Percentiles rank a stretch among this genome's conserved stretches.
These are phyloP conservation scores for Graphium colonna DNA, from an alignment of 2,888 invertebrate species.

Conservation along the genomic window DNA sequence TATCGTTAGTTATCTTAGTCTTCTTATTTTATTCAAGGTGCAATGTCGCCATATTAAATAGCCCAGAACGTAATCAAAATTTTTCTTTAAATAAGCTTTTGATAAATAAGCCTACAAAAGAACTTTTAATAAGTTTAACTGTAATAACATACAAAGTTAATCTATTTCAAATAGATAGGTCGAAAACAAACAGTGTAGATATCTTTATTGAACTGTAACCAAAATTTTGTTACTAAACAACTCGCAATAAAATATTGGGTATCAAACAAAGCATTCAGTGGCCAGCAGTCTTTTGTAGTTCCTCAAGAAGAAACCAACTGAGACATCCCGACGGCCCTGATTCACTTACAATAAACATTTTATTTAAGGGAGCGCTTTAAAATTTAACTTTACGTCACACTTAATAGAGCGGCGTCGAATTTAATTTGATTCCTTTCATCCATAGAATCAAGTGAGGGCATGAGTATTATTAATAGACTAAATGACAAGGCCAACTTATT, in stretches of 20 bases:
- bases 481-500: neutral
- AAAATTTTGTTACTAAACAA: no score
- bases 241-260: slow-evolving; percentile 27
- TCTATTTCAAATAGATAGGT: no score
- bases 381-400: slow-evolving; percentile 11
- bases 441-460: neutral
- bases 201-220: no score
- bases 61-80: no score
- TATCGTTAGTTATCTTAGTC: no score
- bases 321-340: slow-evolving; percentile 24
- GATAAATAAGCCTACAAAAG: no score
- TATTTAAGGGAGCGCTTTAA: slow-evolving; percentile 28
- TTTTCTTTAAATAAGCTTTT: no score
- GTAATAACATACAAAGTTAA: no score
- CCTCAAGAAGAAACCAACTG: slow-evolving; percentile 50
- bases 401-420: slow-evolving; percentile 10
- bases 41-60: no score
- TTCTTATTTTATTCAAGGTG: no score
- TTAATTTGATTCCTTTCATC: slow-evolving; percentile 14
- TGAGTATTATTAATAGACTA: neutral
- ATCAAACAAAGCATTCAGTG: slow-evolving; percentile 26
- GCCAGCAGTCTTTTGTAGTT: slow-evolving; percentile 27
- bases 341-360: slow-evolving; percentile 49
- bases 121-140: no score
- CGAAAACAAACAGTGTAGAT: no score